Evolutionary conservation across 2,113 vertebrate species (phyloP), one percentile per base, ranked within the genome.

Genomic region (Myrmophylax atrothorax): DNA sequence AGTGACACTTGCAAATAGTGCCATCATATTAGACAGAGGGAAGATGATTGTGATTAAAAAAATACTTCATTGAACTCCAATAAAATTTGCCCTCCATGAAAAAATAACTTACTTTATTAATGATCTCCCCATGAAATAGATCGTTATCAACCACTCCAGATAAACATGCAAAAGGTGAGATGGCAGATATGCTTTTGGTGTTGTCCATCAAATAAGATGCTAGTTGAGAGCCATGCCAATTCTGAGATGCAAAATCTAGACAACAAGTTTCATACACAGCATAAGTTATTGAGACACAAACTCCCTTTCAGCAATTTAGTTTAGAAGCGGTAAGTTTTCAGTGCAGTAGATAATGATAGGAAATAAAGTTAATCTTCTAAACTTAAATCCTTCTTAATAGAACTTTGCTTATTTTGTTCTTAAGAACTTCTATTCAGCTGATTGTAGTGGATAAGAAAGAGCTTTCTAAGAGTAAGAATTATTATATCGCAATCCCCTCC

Each of bases 141-240:
- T 97, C 55, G 0, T 92, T 75, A 44, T 97, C 94, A 10, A n/a
- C 52, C 38, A 86, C 33, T 72, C 83, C 84, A 72, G 94, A 88
- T 68, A 97, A 82, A 53, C 85, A 92, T 9, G 85, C 83, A 72
- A 97, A 97, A 8, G 96, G 97, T 9, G 94, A 97, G 37, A 98
- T 26, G 12, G 96, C 96, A 53, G 79, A 93, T 87, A 87, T 12
- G 4, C 75, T 86, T 80, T 96, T 97, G 14, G 47, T 59, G 60
- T 17, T 75, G 49, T 96, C 94, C 74, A 76, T 97, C 78, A 97
- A 55, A 38, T 96, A 67, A 86, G 75, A 91, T 19, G 89, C 84
- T 33, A 97, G 79, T 69, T 96, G 58, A 28, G 95, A 96, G 26
- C 75, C 69, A 26, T 38, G n/a, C 52, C 66, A 87, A 68, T 77